phyloP scores from a whole-genome alignment of 2,113 vertebrate species.

The Scartelaos histophorus region DNA sequence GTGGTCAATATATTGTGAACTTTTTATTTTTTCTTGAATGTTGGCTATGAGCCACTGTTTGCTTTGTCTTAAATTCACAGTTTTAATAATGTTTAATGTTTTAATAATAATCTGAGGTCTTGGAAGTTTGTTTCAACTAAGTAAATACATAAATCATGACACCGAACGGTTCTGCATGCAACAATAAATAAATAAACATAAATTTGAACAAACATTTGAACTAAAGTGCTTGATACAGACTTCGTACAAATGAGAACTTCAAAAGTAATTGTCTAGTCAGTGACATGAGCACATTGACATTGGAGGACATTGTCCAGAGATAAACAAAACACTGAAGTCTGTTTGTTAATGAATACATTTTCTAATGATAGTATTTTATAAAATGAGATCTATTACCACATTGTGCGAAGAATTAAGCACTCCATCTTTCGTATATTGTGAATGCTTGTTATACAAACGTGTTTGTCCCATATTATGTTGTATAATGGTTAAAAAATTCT shows the following conservation, averaged over 20 bases:
- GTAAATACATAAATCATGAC: conserved; percentile 23
- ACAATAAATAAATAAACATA: conserved; percentile 23
- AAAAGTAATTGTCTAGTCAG: conserved; percentile 50
- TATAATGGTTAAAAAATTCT: neutral
- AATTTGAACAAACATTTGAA: conserved; percentile 16
- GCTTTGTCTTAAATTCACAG: conserved; percentile 30
- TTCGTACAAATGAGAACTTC: conserved; percentile 35
- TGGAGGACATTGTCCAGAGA: neutral
- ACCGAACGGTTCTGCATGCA: conserved; percentile 65
- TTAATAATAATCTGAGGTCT: conserved; percentile 26
- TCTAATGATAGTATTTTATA: neutral
- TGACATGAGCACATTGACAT: neutral
- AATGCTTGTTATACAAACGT: neutral
- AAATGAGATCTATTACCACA: neutral
- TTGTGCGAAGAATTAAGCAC: neutral
- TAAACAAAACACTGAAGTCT: neutral
- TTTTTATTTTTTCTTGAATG: conserved; percentile 50
- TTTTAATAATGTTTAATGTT: neutral
- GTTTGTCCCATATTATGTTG: neutral
- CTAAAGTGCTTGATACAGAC: conserved; percentile 57
- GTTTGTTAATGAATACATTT: neutral
- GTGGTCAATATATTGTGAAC: conserved; percentile 23
- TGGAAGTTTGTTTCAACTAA: conserved; percentile 24
- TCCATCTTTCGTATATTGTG: neutral
- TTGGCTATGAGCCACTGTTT: conserved; percentile 46